phyloP scores from a whole-genome alignment of 2,797 vertebrate species.

The Pseudotriccus pelzelni region DNA sequence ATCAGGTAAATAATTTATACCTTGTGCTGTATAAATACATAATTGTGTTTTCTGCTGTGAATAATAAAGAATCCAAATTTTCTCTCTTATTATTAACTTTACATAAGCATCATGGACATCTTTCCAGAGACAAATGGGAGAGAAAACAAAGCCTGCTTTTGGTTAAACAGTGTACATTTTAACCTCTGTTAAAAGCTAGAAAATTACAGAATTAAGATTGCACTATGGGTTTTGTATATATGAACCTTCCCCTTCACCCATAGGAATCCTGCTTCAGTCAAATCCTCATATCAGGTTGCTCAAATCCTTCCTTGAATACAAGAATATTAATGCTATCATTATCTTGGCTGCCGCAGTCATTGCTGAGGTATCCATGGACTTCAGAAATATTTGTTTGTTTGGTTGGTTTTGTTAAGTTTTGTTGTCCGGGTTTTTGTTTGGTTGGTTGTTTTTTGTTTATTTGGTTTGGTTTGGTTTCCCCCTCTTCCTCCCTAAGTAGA shows the following conservation, averaged over 20 bases:
- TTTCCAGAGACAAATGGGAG: neutral
- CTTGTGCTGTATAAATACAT: slow-evolving; percentile 15
- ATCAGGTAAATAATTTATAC: slow-evolving; percentile 58
- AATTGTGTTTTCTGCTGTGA: neutral
- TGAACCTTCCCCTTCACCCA: neutral
- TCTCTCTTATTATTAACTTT: neutral
- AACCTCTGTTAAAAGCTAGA: neutral
- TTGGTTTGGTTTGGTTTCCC: too few species aligned
- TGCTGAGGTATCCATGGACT: neutral
- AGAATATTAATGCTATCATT: neutral
- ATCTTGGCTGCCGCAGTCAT: neutral
- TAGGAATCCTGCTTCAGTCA: neutral
- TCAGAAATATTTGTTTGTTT: neutral
- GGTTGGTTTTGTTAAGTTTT: too few species aligned
- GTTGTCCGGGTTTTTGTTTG: neutral
- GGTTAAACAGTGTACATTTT: neutral
- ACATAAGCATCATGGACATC: neutral
- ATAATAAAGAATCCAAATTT: neutral
- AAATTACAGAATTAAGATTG: neutral
- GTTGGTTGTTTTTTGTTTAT: too few species aligned
- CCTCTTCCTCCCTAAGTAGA: accelerated
- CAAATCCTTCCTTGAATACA: neutral
- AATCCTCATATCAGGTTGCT: neutral
- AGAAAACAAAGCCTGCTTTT: neutral
- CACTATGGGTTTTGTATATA: neutral